Percentiles rank a stretch among this genome's conserved stretches.
phyloP scores from a whole-genome alignment of 2,888 invertebrate species.

The Busseola fusca region DNA sequence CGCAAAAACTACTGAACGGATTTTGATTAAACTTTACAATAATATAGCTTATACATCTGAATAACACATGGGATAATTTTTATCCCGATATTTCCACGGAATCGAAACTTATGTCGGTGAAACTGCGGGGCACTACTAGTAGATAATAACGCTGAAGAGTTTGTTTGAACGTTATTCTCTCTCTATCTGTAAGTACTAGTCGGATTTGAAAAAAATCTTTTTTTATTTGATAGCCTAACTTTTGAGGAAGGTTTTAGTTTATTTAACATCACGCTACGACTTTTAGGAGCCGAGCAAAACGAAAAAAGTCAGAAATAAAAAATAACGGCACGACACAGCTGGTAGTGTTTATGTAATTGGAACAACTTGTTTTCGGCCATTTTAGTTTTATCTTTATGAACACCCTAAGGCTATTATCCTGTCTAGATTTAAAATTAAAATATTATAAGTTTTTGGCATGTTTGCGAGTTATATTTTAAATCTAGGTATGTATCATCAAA shows the following conservation, averaged over 20 bases:
- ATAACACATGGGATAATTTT: neutral
- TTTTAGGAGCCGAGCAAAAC: neutral
- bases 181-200: too few relatives aligned
- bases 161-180: too few relatives aligned
- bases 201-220: too few relatives aligned
- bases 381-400: conserved; percentile 18
- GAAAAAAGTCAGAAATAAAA: neutral
- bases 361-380: conserved; percentile 9
- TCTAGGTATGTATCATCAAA: neutral
- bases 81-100: too few relatives aligned
- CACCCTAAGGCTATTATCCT: conserved; percentile 26
- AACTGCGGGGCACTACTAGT: too few relatives aligned
- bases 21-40: too few relatives aligned
- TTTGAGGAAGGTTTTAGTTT: too few relatives aligned
- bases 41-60: too few relatives aligned
- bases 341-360: conserved; percentile 5
- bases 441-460: conserved; percentile 19
- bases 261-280: too few relatives aligned
- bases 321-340: neutral
- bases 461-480: conserved; percentile 7
- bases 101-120: too few relatives aligned
- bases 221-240: too few relatives aligned
- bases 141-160: too few relatives aligned
- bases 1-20: neutral
- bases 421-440: conserved; percentile 15